Evolutionary conservation across 2,113 vertebrate genomes (phyloP), one percentile per base, ranked within the genome.

Genomic region (Neoarius graeffei): DNA sequence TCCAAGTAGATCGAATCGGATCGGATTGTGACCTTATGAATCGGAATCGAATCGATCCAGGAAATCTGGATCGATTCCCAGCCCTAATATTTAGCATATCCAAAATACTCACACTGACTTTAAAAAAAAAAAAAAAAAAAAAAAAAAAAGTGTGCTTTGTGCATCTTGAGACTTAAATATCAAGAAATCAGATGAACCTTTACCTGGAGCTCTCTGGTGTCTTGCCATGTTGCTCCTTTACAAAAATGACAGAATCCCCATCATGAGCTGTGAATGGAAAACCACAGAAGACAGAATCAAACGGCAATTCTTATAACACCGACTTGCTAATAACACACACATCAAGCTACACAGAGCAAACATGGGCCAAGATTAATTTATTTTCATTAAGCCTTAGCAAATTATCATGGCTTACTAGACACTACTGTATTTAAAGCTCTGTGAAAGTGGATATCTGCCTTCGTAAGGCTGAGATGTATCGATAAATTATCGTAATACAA

Each of bases 241-340:
- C 94, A 93, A 99, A 95, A 93, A 99, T 98, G 88, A 98, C 96
- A 7, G 97, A 98, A 90, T 98, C 97, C 1, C 95, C 96, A 87
- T 97, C 97, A 93, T 94, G 90, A 92, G 89, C 95, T 94, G 87
- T 88, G 9, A 35, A 7, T 7, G 59, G 5, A 87, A 52, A 35
- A 66, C 20, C 54, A 14, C 13, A 80, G 1, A 35, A 79, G 3
- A 77, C 25, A 57, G 20, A 52, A 35, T 0, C 19, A 87, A 15
- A 48, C 11, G 35, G 9, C 11, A 48, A 79, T 15, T 15, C 19
- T 30, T 54, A 25, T 9, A 48, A 42, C 23, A 25, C 17, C 35
- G 20, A 23, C 30, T 13, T 62, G 19, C 17, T 71, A 56, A 69
- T 30, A 27, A 17, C 13, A 54, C 7, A 3, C 2, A 84, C 7